Base-by-base conservation (phyloP, 1,140 invertebrate species). In the Drepana arcuata region DNA sequence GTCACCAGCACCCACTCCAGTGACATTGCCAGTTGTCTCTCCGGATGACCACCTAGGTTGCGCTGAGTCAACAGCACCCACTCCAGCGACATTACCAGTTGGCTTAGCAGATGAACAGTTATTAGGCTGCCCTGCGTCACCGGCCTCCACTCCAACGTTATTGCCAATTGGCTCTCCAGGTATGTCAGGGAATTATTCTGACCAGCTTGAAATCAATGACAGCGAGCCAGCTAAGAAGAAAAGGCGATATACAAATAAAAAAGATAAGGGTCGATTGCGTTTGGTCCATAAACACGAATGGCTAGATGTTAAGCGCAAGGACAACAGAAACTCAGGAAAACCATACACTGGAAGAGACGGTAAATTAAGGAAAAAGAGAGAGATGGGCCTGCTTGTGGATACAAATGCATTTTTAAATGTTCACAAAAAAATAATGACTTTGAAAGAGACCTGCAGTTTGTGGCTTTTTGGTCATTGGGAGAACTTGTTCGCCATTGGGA, bases 401-500 rank as follows among this genome's bases (percentile, higher is more conserved):
- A 28, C 12, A 35, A 26, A 16, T 35, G 34, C 24, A 35, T 15
- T n/a, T 16, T 35, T 6, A 35, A 35, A 27, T 35, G 34, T 21
- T 29, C 11, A 14, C 15, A 29, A 21, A 36, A 36, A 28, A 18
- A 28, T 29, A 29, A 14, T 36, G 14, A 29, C 6, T 14, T 14
- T 21, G 16, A 21, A 14, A 36, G 34, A 29, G 10, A 21, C 15
- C n/a, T 12, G 14, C 14, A 26, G n/a, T 36, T 36, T 27, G 25
- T 27, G 25, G 15, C 25, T 9, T 34, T 35, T 35, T 35, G 34
- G 34, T 27, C 24, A 27, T 15, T 35, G 34, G 34, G 34, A 18
- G 34, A 35, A 15, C 14, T 35, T 26, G 14, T 35, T 27, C 24
- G 23, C n/a, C 34, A 35, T 16, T 35, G 34, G 34, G 24, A 35